Percentiles rank a stretch among this genome's conserved stretches.
phyloP scores from a whole-genome alignment of 2,888 invertebrate genomes.

The Creontiades dilutus region DNA sequence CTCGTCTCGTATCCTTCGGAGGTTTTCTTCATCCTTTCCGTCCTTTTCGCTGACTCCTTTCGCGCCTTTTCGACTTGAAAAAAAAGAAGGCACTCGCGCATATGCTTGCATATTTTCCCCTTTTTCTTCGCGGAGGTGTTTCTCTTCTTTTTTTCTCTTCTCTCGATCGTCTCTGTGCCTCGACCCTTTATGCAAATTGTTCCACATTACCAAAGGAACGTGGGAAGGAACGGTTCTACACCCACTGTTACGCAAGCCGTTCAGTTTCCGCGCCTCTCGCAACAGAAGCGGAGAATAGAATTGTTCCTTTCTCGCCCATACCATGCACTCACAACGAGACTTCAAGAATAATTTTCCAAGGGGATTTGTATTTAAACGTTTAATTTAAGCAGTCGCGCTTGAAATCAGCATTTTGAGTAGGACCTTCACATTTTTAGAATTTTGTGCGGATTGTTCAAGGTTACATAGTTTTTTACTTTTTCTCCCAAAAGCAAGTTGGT shows the following conservation, averaged over 20 bases:
- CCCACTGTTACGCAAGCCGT: conserved; percentile 20
- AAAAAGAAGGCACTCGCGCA: conserved; percentile 8
- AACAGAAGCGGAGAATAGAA: neutral
- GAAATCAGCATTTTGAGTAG: neutral
- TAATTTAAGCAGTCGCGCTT: neutral
- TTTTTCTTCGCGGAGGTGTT: neutral
- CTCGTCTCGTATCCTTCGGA: neutral
- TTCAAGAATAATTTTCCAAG: neutral
- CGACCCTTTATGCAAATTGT: neutral
- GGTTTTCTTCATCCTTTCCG: neutral
- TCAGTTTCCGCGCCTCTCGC: neutral
- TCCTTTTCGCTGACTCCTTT: neutral
- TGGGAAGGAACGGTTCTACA: conserved; percentile 13
- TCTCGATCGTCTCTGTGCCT: neutral
- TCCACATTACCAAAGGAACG: neutral
- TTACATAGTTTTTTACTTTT: too few species aligned
- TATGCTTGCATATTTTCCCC: neutral
- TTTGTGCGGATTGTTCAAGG: too few species aligned
- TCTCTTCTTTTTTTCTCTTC: neutral
- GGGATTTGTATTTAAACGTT: conserved; percentile 30
- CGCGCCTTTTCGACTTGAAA: too few species aligned
- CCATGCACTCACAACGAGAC: neutral
- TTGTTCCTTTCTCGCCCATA: neutral
- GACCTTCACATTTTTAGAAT: neutral
- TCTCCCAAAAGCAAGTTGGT: too few species aligned